Evolutionary conservation across 2,113 vertebrate genomes (phyloP).

Genomic region (Lagopus leucura): DNA sequence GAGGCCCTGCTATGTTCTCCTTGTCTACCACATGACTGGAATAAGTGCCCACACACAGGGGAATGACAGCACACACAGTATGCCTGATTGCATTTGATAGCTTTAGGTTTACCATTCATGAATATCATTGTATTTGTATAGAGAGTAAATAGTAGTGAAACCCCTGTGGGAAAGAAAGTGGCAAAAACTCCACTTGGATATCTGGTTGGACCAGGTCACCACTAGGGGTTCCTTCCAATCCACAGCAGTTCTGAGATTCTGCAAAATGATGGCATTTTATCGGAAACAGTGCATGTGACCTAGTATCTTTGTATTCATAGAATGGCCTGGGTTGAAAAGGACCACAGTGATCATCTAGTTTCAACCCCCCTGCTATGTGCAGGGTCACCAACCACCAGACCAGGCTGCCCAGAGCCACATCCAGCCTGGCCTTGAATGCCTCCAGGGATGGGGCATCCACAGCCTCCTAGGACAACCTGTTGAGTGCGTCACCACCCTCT

Average conservation of each 20-base stretch:
- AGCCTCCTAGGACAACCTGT: too few relatives aligned
- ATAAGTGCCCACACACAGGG: accelerated
- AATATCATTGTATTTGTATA: background rate
- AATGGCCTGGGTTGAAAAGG: too few relatives aligned
- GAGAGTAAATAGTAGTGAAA: background rate
- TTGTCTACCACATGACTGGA: background rate
- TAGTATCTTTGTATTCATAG: background rate
- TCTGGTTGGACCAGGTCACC: background rate
- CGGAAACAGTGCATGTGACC: background rate
- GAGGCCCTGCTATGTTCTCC: background rate
- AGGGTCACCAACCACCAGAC: too few relatives aligned
- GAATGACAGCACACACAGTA: background rate
- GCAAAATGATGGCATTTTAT: background rate
- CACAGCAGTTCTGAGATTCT: background rate
- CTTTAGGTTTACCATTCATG: accelerated
- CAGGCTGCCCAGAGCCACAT: too few relatives aligned
- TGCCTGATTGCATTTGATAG: background rate
- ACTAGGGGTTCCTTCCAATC: background rate
- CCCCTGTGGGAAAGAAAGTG: background rate
- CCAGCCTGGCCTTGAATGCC: too few relatives aligned
- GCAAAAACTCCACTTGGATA: background rate
- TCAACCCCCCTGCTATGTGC: too few relatives aligned
- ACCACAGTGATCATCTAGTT: too few relatives aligned
- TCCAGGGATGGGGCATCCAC: too few relatives aligned
- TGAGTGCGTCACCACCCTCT: too few relatives aligned